Evolutionary conservation across 2,888 invertebrate genomes (phyloP).

Genomic region (Diarsia brunnea): DNA sequence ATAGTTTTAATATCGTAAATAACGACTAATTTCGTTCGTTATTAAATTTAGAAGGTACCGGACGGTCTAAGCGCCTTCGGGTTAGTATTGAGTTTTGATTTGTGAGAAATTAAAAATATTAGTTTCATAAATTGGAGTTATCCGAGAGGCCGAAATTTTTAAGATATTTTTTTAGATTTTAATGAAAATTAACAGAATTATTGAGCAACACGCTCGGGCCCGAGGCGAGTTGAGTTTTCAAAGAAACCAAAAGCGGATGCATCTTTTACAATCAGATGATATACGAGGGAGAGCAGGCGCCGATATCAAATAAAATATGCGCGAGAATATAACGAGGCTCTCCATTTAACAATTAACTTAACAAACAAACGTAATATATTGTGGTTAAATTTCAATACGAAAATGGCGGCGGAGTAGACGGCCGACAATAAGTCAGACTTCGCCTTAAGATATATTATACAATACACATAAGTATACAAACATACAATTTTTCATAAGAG

Average conservation of each 20-base stretch:
- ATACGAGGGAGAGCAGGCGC: constrained; percentile 77
- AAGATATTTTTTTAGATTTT: constrained; percentile 62
- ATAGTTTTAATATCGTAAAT: constrained; percentile 75
- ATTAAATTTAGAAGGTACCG: constrained; percentile 72
- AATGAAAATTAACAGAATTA: constrained; percentile 78
- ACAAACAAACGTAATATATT: constrained; percentile 91
- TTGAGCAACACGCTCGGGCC: constrained; percentile 67
- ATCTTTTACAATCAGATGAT: constrained; percentile 89
- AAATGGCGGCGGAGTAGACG: constrained; percentile 80
- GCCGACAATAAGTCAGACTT: constrained; percentile 78
- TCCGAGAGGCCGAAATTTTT: constrained; percentile 48
- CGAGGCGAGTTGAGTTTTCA: constrained; percentile 70
- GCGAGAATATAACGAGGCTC: constrained; percentile 86
- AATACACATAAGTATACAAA: constrained; percentile 68
- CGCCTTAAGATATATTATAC: constrained; percentile 71
- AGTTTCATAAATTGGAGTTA: constrained; percentile 57
- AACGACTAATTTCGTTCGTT: constrained; percentile 75
- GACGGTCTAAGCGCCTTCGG: constrained; percentile 62
- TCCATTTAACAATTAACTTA: constrained; percentile 91
- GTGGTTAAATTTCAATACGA: constrained; percentile 89
- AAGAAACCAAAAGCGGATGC: constrained; percentile 80
- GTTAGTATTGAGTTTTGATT: constrained; percentile 63
- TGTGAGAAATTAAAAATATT: constrained; percentile 67
- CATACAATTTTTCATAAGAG: constrained; percentile 73
- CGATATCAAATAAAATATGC: constrained; percentile 86